Evolutionary conservation across 1,140 invertebrate genomes (phyloP).

Genomic region (Nasonia giraulti): DNA sequence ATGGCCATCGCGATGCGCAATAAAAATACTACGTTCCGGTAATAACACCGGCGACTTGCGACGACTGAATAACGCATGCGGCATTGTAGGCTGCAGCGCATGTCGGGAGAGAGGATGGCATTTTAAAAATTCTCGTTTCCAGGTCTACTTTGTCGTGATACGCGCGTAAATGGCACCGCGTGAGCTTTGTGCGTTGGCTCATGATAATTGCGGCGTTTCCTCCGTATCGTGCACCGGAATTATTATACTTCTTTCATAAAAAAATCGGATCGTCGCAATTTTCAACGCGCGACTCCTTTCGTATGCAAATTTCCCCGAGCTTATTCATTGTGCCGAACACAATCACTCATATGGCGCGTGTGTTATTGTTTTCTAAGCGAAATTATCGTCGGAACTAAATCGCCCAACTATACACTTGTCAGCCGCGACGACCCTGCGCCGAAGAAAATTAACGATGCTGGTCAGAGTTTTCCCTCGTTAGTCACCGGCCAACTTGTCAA

Average conservation of each 20-base stretch:
- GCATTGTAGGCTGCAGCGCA: neutral
- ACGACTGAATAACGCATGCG: neutral
- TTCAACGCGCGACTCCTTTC: too few relatives aligned
- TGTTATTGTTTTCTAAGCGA: too few relatives aligned
- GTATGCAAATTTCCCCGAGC: too few relatives aligned
- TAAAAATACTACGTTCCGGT: conserved; percentile 38
- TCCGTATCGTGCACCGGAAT: neutral
- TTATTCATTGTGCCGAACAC: too few relatives aligned
- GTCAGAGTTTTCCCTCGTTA: neutral
- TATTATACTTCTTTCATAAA: too few relatives aligned
- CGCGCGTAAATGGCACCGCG: neutral
- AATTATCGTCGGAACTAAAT: too few relatives aligned
- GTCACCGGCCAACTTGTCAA: conserved; percentile 4
- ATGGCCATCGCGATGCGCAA: conserved; percentile 15
- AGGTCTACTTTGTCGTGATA: neutral
- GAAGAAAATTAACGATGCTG: neutral
- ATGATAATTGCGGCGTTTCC: neutral
- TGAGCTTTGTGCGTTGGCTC: neutral
- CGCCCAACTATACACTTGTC: too few relatives aligned
- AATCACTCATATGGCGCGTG: too few relatives aligned
- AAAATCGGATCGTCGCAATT: too few relatives aligned
- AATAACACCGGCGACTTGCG: conserved; percentile 18
- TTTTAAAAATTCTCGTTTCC: neutral
- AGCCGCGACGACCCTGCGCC: too few relatives aligned
- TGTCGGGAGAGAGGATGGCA: neutral